Base-by-base conservation (phyloP, 2,888 invertebrate genomes). In the Pomacea canaliculata region DNA sequence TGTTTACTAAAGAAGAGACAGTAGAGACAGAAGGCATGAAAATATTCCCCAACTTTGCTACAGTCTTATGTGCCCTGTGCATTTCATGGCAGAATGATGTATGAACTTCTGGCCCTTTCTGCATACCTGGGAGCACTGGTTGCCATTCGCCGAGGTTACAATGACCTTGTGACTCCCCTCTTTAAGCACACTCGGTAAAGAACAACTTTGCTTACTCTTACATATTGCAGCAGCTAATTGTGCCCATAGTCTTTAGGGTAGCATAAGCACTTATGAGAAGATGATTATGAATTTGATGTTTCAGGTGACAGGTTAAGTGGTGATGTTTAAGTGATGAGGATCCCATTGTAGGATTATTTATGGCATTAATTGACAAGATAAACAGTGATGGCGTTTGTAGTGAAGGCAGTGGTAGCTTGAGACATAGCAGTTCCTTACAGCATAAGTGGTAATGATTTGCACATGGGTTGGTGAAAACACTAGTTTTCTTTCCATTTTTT, bases 111-210 rank as follows among this genome's bases (percentile, higher is more conserved):
- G 65, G 83, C 85, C 2, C 76, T 89, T 27, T 83, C 86, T 81
- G 85, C 89, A 37, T 91, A 91, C 78, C 78, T 90, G 73, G 91
- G 91, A 60, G 89, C 87, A 4, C 80, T 91, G 65, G 82, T 90
- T 72, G 91, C 91, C 9, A 86, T 91, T 8, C 81, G 87, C 65
- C 83, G 87, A 72, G 81, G 84, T 4, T 91, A 90, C 79, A 76
- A 85, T 75, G 76, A 84, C 16, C 82, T 91, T 49, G 90, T 91
- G 51, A 74, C 79, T 19, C 81, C 89, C 16, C 83, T 91, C 60
- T 87, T 90, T 76, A 82, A 79, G 75, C 86, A 87, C 78, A 84
- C 89, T 49, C 81, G 84, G 90, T 90, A 83, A 84, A 83, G 78
- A 37, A 18, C 70, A 56, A 16, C 16, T 2, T 56, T 16, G 51